Conservation (phyloP, 2,113 vertebrate species). For the Tautogolabrus adspersus region DNA sequence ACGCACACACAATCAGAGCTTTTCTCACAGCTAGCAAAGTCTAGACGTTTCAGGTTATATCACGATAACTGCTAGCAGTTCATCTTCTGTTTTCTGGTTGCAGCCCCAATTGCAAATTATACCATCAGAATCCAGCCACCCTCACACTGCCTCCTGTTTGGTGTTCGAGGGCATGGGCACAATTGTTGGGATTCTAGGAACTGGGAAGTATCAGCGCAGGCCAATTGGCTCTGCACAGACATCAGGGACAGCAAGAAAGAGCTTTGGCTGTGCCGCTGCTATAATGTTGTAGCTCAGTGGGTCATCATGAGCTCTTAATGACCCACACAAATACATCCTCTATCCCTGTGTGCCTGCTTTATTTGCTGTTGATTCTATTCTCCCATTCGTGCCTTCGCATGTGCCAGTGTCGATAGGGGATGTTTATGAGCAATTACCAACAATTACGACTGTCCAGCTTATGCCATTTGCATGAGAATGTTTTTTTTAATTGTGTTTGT, state of each 20-base stretch:
- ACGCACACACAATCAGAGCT: no score
- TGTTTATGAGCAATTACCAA: conserved; percentile 76
- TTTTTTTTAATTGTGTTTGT: conserved; percentile 62
- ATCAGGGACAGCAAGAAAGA: conserved; percentile 57
- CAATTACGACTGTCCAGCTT: conserved; percentile 56
- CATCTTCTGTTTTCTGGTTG: conserved; percentile 3
- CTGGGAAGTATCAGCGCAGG: conserved; percentile 53
- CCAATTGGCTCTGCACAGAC: conserved; percentile 69
- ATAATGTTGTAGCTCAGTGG: conserved; percentile 71
- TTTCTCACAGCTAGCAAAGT: conserved; percentile 20
- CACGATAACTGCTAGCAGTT: neutral
- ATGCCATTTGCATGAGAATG: conserved; percentile 53
- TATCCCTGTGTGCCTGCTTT: conserved; percentile 43
- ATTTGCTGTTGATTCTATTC: conserved; percentile 46
- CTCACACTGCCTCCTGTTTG: conserved; percentile 42
- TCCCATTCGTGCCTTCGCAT: conserved; percentile 61
- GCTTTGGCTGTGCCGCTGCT: conserved; percentile 50
- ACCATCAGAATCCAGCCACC: conserved; percentile 28
- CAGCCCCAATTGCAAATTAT: conserved; percentile 37
- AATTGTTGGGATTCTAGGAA: conserved; percentile 74
- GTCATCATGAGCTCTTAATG: conserved; percentile 72
- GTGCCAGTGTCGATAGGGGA: conserved; percentile 66
- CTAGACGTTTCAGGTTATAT: conserved; percentile 23
- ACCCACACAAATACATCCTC: conserved; percentile 71
- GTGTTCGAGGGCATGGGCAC: conserved; percentile 61